Base-by-base conservation (phyloP, 2,888 invertebrate species). In the Folsomia candida region DNA sequence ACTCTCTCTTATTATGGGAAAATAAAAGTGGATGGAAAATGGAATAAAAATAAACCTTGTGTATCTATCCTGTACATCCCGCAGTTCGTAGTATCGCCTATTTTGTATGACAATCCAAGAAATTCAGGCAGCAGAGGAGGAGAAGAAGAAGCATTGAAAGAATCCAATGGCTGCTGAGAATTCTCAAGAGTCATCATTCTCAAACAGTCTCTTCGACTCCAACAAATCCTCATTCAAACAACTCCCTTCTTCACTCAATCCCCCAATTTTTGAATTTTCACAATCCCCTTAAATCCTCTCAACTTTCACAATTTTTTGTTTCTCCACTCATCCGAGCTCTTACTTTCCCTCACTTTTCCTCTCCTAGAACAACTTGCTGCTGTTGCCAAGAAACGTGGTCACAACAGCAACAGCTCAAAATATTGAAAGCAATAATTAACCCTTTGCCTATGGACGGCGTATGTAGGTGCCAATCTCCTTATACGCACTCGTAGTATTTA, bases 181-280 rank as follows among this genome's bases (percentile, higher is more conserved):
- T 54, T 6, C 54, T 54, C 54, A 54, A 54, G 54, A 54, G 54
- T 54, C 54, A 54, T 54, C 54, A 54, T 54, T 54, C 54, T 54
- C 54, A 54, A 54, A 54, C 11, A 54, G 11, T 37, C 37, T 37
- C 6, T 37, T 37, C 37, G 14, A 37, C 37, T 37, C 14, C 22
- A 18, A 18, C 9, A 54, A 54, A 54, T 54, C 54, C 54, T 54
- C 54, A 54, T 54, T 54, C 54, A 54, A 54, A 54, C 54, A 54
- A 54, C 54, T 54, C 20, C 20, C 6, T 54, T 54, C 6, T 20
- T 22, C 20, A 18, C 18, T 20, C 4, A 18, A 54, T 20, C 22
- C 54, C 54, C 22, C 54, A 54, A 20, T 54, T 54, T 54, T 54
- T 54, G 20, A 54, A 54, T 54, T 54, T 54, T n/a, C 20, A 20